Evolutionary conservation across 2,888 invertebrate genomes (phyloP), one percentile per base, ranked within the genome.

Genomic region (Euproctis similis): DNA sequence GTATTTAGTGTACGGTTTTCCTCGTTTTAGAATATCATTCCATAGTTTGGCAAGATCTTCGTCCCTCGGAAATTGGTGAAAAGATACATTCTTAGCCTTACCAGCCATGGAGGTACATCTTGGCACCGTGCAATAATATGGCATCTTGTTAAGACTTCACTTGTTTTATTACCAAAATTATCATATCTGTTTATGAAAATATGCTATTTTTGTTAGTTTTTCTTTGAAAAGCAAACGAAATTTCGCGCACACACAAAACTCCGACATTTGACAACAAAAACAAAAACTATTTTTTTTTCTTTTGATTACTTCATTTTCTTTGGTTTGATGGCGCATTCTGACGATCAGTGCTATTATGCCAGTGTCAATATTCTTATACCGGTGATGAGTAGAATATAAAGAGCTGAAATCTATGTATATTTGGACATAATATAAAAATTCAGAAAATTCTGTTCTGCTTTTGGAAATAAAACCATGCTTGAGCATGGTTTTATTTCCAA

Each of bases 101-200:
- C 85, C 85, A 46, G 85, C 84, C 80, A 85, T 76, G 1, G 85
- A 85, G 0, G 85, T 85, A 49, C 85, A 85, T 27, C 75, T 75
- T 36, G 85, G 85, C 43, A 85, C 85, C 7, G 85, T 85, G 46
- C 85, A 85, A 48, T 85, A 85, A 55, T 85, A 85, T 44, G 82
- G 82, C 85, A 85, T 85, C 46, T 65, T 81, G 53, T 46, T 60
- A 65, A 39, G 46, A 47, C 31, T 46, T 40, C 53, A 42, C 48
- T 46, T 38, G 46, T 39, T 39, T 28, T 35, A 39, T 37, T 36
- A 43, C 45, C 59, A 42, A 42, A 59, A 57, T 52, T 63, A 60
- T 53, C 71, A 73, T 73, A 60, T 48, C 61, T 66, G 35, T 32
- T 20, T 34, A 43, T 50, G 36, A 34, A 24, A 40, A 40, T 39